Percentiles rank a stretch among this genome's conserved stretches.
These are phyloP conservation scores for Toxotes chatareus DNA, from an alignment of 2,113 vertebrate species.

Conservation along the genomic window DNA sequence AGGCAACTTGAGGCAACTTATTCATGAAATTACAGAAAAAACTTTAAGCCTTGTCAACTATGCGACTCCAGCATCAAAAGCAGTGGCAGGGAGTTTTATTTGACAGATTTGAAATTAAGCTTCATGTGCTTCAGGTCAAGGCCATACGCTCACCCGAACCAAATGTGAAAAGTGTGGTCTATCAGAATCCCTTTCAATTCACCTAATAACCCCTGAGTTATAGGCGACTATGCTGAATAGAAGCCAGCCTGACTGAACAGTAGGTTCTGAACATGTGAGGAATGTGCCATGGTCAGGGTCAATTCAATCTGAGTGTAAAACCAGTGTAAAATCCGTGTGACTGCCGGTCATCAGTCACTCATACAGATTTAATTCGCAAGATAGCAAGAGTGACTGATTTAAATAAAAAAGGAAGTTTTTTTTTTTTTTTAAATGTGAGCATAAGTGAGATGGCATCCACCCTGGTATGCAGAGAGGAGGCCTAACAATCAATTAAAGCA, in stretches of 20 bases:
- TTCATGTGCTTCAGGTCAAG: constrained; percentile 17
- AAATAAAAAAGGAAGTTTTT: background rate
- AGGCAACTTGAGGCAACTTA: constrained; percentile 48
- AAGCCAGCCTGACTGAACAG: constrained; percentile 28
- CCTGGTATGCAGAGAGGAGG: background rate
- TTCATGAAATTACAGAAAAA: constrained; percentile 52
- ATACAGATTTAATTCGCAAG: constrained; percentile 20
- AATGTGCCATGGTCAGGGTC: constrained; percentile 32
- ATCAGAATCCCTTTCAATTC: constrained; percentile 65
- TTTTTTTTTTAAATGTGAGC: background rate
- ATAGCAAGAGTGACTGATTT: background rate
- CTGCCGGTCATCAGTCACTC: constrained; percentile 12
- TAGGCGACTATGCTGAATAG: constrained; percentile 7
- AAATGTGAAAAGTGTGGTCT: constrained; percentile 47
- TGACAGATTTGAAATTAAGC: constrained; percentile 53
- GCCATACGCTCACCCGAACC: constrained; percentile 41
- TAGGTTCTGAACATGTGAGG: constrained; percentile 22
- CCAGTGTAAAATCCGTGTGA: background rate
- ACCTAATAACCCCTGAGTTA: constrained; percentile 42
- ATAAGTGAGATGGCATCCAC: background rate
- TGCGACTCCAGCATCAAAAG: constrained; percentile 3
- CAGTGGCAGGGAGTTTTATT: constrained; percentile 7
- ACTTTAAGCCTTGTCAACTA: constrained; percentile 39
- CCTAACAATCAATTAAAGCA: constrained; percentile 23
- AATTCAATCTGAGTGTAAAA: constrained; percentile 44